A percentile compares a stretch with the other conserved stretches of the same genome.
These are phyloP conservation scores for Morelia viridis DNA, from an alignment of 2,797 vertebrate species.

Conservation along the genomic window DNA sequence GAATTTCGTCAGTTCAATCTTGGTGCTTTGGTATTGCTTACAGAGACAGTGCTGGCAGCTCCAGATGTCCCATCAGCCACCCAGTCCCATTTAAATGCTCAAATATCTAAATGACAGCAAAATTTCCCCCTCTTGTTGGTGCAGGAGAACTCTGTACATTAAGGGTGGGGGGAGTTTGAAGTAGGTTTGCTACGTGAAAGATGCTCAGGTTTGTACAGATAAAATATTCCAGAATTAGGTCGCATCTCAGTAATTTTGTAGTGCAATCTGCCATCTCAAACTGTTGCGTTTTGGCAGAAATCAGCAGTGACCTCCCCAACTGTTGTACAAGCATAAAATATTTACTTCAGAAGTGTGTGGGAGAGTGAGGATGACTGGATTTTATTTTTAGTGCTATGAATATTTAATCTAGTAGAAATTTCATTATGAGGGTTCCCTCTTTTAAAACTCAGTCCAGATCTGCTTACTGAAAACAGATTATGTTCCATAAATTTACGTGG, in stretches of 20 bases:
- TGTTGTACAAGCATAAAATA: neutral
- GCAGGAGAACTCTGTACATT: neutral
- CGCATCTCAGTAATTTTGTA: neutral
- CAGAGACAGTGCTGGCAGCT: neutral
- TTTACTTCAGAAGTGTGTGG: conserved; percentile 18
- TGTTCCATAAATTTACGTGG: neutral
- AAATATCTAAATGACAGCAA: neutral
- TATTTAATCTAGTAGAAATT: conserved; percentile 18
- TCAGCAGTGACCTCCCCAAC: neutral
- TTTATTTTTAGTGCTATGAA: conserved; percentile 26
- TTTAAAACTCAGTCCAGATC: neutral
- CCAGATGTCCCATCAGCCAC: neutral
- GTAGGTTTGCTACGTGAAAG: neutral
- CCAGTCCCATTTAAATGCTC: neutral
- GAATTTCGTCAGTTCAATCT: neutral
- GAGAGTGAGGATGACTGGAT: neutral
- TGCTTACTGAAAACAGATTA: neutral
- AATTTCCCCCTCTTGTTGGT: neutral
- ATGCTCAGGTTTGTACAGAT: neutral
- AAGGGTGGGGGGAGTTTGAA: neutral
- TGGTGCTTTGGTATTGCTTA: neutral
- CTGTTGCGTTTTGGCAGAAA: neutral
- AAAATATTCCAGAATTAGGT: neutral
- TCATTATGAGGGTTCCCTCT: neutral
- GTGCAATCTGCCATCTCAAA: neutral